Percentiles rank a stretch among this genome's conserved stretches.
phyloP scores from a whole-genome alignment of 2,113 vertebrate genomes.

The Psettodes erumei region DNA sequence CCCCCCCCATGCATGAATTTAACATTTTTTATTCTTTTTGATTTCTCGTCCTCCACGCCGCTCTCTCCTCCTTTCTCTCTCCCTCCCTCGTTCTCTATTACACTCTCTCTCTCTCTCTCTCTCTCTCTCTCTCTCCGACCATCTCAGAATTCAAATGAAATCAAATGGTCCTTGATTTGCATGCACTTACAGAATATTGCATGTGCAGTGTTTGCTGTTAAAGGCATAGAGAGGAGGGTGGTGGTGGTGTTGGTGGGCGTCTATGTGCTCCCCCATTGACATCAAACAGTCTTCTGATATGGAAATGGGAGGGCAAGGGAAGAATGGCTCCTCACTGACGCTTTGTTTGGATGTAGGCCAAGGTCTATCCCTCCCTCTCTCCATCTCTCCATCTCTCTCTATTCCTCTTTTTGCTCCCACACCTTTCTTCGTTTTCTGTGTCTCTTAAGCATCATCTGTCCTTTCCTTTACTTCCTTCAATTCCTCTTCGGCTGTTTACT shows the following conservation, averaged over 20 bases:
- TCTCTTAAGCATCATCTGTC: slow-evolving; percentile 20
- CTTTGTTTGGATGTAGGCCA: slow-evolving; percentile 87
- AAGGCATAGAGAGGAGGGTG: slow-evolving; percentile 76
- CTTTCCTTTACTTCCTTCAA: background rate
- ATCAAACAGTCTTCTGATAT: slow-evolving; percentile 89
- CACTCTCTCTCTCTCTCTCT: slow-evolving; percentile 17
- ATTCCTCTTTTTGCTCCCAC: slow-evolving; percentile 36
- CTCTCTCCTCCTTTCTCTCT: slow-evolving; percentile 37
- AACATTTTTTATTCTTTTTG: slow-evolving; percentile 82
- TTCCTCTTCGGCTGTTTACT: background rate
- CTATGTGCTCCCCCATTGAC: slow-evolving; percentile 83
- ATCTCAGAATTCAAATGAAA: slow-evolving; percentile 84
- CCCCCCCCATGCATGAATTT: slow-evolving; percentile 71
- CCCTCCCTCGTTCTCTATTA: slow-evolving; percentile 23
- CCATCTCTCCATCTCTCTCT: slow-evolving; percentile 42
- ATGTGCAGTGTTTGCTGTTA: slow-evolving; percentile 86
- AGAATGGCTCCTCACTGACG: slow-evolving; percentile 84
- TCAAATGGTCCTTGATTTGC: slow-evolving; percentile 86
- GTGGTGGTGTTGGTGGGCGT: slow-evolving; percentile 72
- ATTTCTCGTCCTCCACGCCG: slow-evolving; percentile 48
- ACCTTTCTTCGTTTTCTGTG: slow-evolving; percentile 38
- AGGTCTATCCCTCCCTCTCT: slow-evolving; percentile 77
- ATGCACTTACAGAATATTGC: slow-evolving; percentile 88
- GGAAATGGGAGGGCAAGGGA: slow-evolving; percentile 83
- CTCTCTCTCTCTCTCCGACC: slow-evolving; percentile 65